phyloP scores from a whole-genome alignment of 2,888 invertebrate species.

The Conchocele bisecta region DNA sequence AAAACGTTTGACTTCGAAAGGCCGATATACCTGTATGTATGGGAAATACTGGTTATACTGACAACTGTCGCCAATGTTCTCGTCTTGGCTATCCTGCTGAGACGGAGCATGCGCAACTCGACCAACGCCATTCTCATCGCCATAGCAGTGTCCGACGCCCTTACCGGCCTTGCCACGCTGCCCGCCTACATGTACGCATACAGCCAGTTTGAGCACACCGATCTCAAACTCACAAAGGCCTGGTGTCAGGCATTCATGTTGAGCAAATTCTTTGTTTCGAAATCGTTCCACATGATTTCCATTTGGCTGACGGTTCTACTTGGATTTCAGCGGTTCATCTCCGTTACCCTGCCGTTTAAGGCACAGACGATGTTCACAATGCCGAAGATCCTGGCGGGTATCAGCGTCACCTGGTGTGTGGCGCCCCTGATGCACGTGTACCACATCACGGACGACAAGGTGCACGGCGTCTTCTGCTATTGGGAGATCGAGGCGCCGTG shows the following conservation, averaged over 20 bases:
- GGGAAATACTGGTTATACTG: conserved; percentile 35
- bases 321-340: conserved; percentile 53
- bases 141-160: conserved; percentile 48
- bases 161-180: conserved; percentile 45
- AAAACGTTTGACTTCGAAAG: conserved; percentile 21
- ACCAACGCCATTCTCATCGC: conserved; percentile 52
- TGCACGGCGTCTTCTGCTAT: conserved; percentile 10
- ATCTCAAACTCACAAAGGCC: conserved; percentile 12
- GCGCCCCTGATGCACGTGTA: conserved; percentile 38
- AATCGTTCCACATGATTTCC: conserved; percentile 53
- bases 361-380: conserved; percentile 25
- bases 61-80: conserved; percentile 48
- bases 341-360: conserved; percentile 42
- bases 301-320: conserved; percentile 57
- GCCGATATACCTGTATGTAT: conserved; percentile 18
- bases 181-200: conserved; percentile 46
- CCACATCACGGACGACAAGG: conserved; percentile 22
- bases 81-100: conserved; percentile 43
- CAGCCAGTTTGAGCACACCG: neutral
- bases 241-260: conserved; percentile 40
- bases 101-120: conserved; percentile 45
- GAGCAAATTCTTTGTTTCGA: conserved; percentile 27
- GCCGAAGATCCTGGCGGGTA: conserved; percentile 4
- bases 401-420: conserved; percentile 20
- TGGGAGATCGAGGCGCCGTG: conserved; percentile 29